Percentiles rank a stretch among this genome's conserved stretches.
Conservation (phyloP, 2,888 invertebrate species). For the Drepana falcataria region DNA sequence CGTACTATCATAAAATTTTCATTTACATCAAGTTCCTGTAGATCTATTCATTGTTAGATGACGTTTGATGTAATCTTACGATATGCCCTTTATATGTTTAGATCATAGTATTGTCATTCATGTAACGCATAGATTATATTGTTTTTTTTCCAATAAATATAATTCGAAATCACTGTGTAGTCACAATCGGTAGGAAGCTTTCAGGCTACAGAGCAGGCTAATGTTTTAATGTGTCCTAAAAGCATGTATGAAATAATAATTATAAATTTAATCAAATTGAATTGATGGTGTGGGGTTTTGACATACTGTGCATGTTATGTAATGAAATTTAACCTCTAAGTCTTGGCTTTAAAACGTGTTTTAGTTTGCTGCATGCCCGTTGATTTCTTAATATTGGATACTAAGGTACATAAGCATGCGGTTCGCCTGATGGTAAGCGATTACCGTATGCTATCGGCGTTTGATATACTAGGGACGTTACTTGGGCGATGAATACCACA, state of each 20-base stretch:
- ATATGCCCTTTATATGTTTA: conserved; percentile 27
- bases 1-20: neutral
- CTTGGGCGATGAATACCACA: too few relatives aligned
- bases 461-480: too few relatives aligned
- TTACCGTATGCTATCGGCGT: too few relatives aligned
- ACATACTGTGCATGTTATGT: conserved; percentile 25
- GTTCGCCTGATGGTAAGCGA: too few relatives aligned
- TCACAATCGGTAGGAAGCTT: conserved; percentile 76
- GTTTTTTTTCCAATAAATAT: conserved; percentile 50
- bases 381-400: neutral
- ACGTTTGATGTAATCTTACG: neutral
- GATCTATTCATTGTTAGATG: conserved; percentile 11
- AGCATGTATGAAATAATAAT: conserved; percentile 70
- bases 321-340: conserved; percentile 1
- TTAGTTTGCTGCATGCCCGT: neutral
- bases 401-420: too few relatives aligned
- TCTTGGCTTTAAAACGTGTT: conserved; percentile 1
- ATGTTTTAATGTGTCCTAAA: conserved; percentile 15
- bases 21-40: conserved; percentile 28
- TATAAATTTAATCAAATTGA: conserved; percentile 21
- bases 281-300: conserved; percentile 45
- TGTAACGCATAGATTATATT: conserved; percentile 37
- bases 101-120: conserved; percentile 22
- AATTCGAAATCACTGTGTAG: conserved; percentile 30
- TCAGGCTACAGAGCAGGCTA: conserved; percentile 41